Base-by-base conservation (phyloP, 1,140 invertebrate genomes). In the Papilio machaon region DNA sequence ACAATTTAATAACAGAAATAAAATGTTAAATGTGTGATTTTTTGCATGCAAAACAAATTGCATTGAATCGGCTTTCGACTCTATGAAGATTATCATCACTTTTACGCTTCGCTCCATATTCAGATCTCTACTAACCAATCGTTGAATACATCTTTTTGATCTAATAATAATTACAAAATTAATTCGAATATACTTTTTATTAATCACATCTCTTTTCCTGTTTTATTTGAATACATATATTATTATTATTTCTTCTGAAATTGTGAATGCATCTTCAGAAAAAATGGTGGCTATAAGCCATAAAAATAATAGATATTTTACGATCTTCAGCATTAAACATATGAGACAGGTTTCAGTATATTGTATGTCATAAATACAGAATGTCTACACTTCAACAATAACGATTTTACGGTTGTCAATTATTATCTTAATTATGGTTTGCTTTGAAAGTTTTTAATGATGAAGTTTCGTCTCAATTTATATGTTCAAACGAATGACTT, bases 381-480 rank as follows among this genome's bases (percentile, higher is more conserved):
- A 85, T 89, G 85, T 87, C 86, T 88, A 90, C 85, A 90, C 84
- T 83, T 85, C 84, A 82, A 90, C 87, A 88, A 85, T 84, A 86
- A 89, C 85, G 85, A 90, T 88, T 88, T 92, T 89, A 90, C 87
- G 87, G 90, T 90, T 90, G 89, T 92, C 88, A 91, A 89, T 90
- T 90, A 90, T 87, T 87, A 82, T 83, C 84, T 88, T 91, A 87
- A 92, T 90, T 91, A 92, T 82, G 87, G 85, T 88, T 88, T 86
- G 81, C 83, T 84, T 84, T 88, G 86, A 83, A 84, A 81, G 81
- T 83, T 82, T 84, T 85, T 86, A 88, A 87, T 85, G 85, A 84
- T 82, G 83, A 85, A 80, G 86, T 88, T 85, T 86, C 81, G 86
- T 88, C 81, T 84, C 77, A 82, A 84, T 87, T 85, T 81, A 85